Evolutionary conservation across 2,888 invertebrate species (phyloP), one percentile per base, ranked within the genome.

Genomic region (Criorhina ranunculi): DNA sequence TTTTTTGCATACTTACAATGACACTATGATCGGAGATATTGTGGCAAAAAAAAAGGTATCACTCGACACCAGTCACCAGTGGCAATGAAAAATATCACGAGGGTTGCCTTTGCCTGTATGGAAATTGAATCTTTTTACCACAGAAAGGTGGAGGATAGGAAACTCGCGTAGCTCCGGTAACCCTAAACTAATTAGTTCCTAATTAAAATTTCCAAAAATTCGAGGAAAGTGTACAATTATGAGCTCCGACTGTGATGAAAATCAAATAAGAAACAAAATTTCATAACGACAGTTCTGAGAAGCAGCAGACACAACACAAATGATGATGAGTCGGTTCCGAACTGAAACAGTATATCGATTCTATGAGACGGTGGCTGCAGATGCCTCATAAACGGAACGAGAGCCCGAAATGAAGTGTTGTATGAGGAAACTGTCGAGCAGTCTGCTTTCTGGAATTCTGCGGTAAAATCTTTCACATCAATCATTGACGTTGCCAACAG

Each of bases 121-220:
- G n/a, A 19, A 37, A 19, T 57, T 37, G 57, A 37, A 24, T n/a
- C 24, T 37, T 5, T 24, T 53, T n/a, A n/a, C 17, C 55, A 31
- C 31, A 12, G 51, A 31, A 53, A 51, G 15, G 31, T 31, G 9
- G 15, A 35, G n/a, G n/a, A n/a, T n/a, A n/a, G n/a, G n/a, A n/a
- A n/a, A 35, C 17, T 19, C 8, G 11, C 0, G 5, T 11, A 12
- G 19, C 8, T n/a, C 19, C 37, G 24, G 57, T 40, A 12, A 24
- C 15, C 57, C 24, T 19, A 57, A 57, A 57, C 57, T 57, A 57
- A 57, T 57, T 57, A 37, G 40, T 57, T 57, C 37, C 19, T 37
- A 57, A 57, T 57, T 37, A 57, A n/a, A 57, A 57, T 31, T 15
- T 12, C 31, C 31, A 19, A 37, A 57, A 57, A 57, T 17, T 37